A percentile compares a stretch with the other conserved stretches of the same genome.
Conservation (phyloP, 2,113 vertebrate genomes). For the Hemiscyllium ocellatum region DNA sequence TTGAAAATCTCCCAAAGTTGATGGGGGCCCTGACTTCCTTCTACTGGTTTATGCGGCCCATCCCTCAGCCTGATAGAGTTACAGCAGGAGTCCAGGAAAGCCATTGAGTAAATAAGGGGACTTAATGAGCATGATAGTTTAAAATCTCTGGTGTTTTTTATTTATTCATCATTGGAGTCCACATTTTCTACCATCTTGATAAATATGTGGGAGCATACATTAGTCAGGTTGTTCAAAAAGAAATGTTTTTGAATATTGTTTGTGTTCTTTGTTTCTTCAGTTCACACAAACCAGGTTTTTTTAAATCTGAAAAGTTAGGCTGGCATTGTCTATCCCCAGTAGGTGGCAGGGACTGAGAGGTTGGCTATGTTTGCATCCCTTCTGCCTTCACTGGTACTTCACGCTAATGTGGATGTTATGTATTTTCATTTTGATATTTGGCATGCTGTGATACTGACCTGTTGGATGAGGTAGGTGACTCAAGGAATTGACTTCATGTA, state of each 20-base stretch:
- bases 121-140: background rate
- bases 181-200: background rate
- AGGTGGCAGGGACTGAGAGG: too few species aligned
- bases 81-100: background rate
- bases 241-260: background rate
- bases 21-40: background rate
- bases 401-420: background rate
- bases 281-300: background rate
- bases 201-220: background rate
- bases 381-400: too few species aligned
- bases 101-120: background rate
- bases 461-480: background rate
- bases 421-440: constrained; percentile 30
- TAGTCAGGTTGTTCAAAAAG: background rate
- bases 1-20: too few species aligned
- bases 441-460: background rate
- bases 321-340: too few species aligned
- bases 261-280: background rate
- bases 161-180: background rate
- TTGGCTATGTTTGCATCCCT: too few species aligned
- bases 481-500: background rate
- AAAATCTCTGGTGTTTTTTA: background rate
- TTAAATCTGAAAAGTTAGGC: background rate
- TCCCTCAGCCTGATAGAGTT: background rate
- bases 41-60: background rate